Evolutionary conservation across 1,140 invertebrate species (phyloP), one percentile per base, ranked within the genome.

Genomic region (Dreissena rostriformis): DNA sequence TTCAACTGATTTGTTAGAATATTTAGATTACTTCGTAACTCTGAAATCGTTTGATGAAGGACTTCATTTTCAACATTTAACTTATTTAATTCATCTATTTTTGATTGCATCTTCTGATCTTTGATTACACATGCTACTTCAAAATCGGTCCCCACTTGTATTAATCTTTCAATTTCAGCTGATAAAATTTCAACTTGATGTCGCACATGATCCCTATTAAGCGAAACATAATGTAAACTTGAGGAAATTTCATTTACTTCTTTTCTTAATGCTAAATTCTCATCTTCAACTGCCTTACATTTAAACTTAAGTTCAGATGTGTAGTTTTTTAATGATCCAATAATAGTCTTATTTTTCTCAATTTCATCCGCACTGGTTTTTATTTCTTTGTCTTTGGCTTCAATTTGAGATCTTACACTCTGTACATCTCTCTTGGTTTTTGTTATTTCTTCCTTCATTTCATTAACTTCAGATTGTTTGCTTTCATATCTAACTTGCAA

Each of bases 141-240:
- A 66, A 22, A 24, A 15, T 66, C 28, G 8, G 39, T 8, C 39
- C 39, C 39, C 39, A 39, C 39, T 39, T 39, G 39, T 8, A 39
- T 39, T 53, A 53, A 74, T 39, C 55, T 68, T n/a, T 83, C 81
- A 75, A 83, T 14, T 70, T 83, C 81, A 57, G 81, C 81, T 53
- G 81, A 71, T 51, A 83, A 53, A 55, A 83, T 83, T 49, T 83
- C 81, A 75, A 83, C 63, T 49, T 83, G 81, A 65, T 53, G 74
- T 76, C 73, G 75, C 11, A 83, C 52, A 70, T 83, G 81, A 14
- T 57, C 65, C 29, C 81, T 75, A 24, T 83, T 83, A 14, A 74
- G 65, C 0, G 81, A 75, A 14, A 83, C 26, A 22, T 52, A 51
- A 26, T 83, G 65, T 24, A 83, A 67, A 57, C 75, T 71, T 52